Evolutionary conservation across 2,113 vertebrate genomes (phyloP), one percentile per base, ranked within the genome.

Genomic region (Cyphomyrus discorhynchus): DNA sequence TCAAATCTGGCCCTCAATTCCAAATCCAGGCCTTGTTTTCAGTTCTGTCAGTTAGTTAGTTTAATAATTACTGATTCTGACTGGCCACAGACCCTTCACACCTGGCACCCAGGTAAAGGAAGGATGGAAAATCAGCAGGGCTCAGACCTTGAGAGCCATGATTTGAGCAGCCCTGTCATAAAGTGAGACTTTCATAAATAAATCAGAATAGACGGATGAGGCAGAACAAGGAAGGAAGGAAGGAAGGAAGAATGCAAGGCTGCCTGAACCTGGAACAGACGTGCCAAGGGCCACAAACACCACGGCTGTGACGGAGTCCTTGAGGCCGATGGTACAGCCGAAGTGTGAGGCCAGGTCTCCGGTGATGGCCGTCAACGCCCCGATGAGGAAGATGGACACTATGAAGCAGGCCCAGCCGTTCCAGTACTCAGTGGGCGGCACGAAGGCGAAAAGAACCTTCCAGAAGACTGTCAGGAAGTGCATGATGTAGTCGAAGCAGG

Each of bases 401-500:
- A 97, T 90, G 93, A 97, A 97, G 94, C 96, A 97, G 87, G 96
- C 96, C 96, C 96, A 97, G 92, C 96, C 96, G 9, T 96, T 97
- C 96, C 96, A 96, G 94, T 97, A 97, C 93, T 97, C 96, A 0
- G 96, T 97, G 77, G 96, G 96, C 0, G 96, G 96, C 45, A 97
- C 96, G 21, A 97, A 97, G 66, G 96, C 96, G 2, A 97, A 97
- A 89, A 97, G 95, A 39, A 97, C 96, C 92, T 97, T 97, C 96
- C 96, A 97, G 95, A 97, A 97, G 80, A 97, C 96, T 0, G 96
- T 97, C 89, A 97, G 96, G 95, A 97, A 97, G 93, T 97, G 96
- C 96, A 97, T 97, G 94, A 97, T 97, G 94, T 97, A 97, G 93
- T 97, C 96, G 47, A 96, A 97, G 93, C 96, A 97, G 90, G 96